These are phyloP conservation scores for Colinus virginianus DNA, from an alignment of 2,113 vertebrate species.

Conservation along the genomic window DNA sequence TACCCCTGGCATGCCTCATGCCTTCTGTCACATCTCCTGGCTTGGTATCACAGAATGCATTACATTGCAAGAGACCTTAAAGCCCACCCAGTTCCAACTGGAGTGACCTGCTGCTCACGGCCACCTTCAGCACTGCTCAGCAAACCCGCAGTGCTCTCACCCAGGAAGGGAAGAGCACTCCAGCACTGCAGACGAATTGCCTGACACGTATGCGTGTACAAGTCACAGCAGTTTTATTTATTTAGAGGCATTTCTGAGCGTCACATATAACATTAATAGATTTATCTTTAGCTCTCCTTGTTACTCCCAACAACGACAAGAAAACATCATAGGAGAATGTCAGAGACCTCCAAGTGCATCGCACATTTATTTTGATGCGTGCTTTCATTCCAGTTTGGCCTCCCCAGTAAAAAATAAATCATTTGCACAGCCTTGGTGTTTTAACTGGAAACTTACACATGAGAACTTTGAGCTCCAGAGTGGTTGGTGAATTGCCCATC, in stretches of 20 bases:
- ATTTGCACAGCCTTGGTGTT: neutral
- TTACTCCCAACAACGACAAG: neutral
- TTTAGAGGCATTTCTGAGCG: slow-evolving; percentile 39
- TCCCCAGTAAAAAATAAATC: neutral
- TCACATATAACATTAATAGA: slow-evolving; percentile 23
- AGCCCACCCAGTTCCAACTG: too few species aligned
- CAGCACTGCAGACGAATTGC: neutral
- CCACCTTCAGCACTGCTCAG: neutral
- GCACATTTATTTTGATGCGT: neutral
- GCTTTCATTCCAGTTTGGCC: neutral
- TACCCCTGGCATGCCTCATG: neutral
- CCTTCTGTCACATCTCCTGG: neutral
- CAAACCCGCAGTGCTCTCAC: neutral
- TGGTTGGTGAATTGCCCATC: neutral
- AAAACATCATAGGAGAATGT: neutral
- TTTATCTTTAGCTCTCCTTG: slow-evolving; percentile 44
- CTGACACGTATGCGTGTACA: neutral
- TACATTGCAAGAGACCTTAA: too few species aligned
- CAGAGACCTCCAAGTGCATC: neutral
- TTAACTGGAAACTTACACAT: neutral
- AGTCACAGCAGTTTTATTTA: slow-evolving; percentile 31
- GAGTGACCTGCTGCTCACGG: neutral
- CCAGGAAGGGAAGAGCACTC: neutral
- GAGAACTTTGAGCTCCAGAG: neutral
- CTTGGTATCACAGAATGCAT: too few species aligned